Conservation (phyloP, 1,140 invertebrate species). For the Phymastichus coffea region DNA sequence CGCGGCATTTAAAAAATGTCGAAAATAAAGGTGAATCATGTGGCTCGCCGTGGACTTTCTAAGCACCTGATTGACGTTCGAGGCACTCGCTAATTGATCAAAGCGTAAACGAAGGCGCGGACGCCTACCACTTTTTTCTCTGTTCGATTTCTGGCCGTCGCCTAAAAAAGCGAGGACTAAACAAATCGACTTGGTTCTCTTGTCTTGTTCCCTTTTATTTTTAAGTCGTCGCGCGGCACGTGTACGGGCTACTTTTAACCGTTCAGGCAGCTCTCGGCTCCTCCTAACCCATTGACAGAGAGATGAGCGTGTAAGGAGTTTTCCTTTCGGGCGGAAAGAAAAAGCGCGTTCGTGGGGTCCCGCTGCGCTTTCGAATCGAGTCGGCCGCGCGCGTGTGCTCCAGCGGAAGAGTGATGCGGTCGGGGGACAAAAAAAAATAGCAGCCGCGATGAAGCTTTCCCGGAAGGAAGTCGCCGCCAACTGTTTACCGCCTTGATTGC, state of each 20-base stretch:
- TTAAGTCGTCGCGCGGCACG: constrained; percentile 17
- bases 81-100: background rate
- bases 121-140: background rate
- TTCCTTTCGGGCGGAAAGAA: constrained; percentile 14
- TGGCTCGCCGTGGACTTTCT: background rate
- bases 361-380: constrained; percentile 15
- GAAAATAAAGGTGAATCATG: too few species aligned
- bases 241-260: constrained; percentile 18
- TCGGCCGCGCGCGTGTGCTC: background rate
- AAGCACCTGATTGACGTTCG: background rate
- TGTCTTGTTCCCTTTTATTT: constrained; percentile 13
- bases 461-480: background rate
- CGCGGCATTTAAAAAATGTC: too few species aligned
- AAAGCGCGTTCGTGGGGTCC: background rate
- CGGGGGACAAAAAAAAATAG: constrained; percentile 7
- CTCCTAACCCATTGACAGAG: constrained; percentile 13
- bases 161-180: background rate
- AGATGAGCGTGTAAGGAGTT: background rate
- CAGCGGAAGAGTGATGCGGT: background rate
- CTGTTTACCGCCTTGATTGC: background rate
- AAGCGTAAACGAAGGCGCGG: background rate
- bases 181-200: background rate
- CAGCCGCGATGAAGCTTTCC: background rate
- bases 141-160: background rate
- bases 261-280: too few species aligned